Evolutionary conservation across 2,797 vertebrate species (phyloP), one percentile per base, ranked within the genome.

Genomic region (Rhinogobio ventralis): DNA sequence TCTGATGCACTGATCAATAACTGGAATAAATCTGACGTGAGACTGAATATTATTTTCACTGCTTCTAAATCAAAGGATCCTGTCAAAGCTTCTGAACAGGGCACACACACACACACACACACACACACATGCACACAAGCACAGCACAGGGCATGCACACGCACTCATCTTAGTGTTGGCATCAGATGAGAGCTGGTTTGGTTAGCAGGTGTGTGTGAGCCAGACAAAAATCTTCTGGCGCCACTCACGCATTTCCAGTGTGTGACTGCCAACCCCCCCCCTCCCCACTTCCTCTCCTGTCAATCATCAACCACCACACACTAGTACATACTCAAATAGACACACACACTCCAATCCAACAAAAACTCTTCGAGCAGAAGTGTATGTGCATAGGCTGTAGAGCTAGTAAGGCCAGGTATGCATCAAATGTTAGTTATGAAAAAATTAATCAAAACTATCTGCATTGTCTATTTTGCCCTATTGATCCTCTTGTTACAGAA

Each of bases 201-300:
- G 91, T 89, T 91, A 88, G 88, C 92, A 89, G 91, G 86, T 46
- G 92, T 91, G 91, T 92, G 90, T 87, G 83, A 62, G 83, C 73
- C 73, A 1, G 82, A 89, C 92, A 28, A 91, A 84, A 73, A 73
- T 36, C 90, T 92, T 92, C 88, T 79, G 13, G 57, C 89, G 92
- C 91, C 92, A 89, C 91, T 83, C 79, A 85, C 90, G 88, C 90
- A 89, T 90, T 89, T 93, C 93, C 93, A 92, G 90, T 89, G 85
- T 89, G 89, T 91, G 93, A 91, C 90, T 39, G 67, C 90, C 87
- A 87, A 91, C 19, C 68, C 19, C 62, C 19, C 62, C 28, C 72
- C 84, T 89, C 90, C 89, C 81, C 33, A 81, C 84, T 92, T 93
- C 95, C 93, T 94, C 92, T 91, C 92, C 90, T 89, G 92, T 93